Base-by-base conservation (phyloP, 2,797 vertebrate genomes). In the Alauda arvensis region DNA sequence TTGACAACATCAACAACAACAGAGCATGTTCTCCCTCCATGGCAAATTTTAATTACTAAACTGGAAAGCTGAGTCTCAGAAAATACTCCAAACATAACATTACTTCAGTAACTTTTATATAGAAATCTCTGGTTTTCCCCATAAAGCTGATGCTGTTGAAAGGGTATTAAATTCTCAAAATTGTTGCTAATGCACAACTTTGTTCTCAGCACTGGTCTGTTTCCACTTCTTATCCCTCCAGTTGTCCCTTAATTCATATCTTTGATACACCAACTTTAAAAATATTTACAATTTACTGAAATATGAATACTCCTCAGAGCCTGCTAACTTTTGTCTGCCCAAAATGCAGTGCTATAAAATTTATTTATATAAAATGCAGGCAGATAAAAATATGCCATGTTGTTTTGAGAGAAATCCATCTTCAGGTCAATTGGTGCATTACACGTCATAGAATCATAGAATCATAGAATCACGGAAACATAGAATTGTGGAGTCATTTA, bases 1-100 rank as follows among this genome's bases (percentile, higher is more conserved):
- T 33, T 91, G 48, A 69, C 20, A 59, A 18, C n/a, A 83, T 31
- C 61, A 83, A 17, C 33, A 83, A 56, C 56, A 82, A 63, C 51
- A 71, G 72, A 88, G 7, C 12, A 68, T 66, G 14, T 75, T 85
- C 77, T 85, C 31, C 18, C 66, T 91, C 48, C 2, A 19, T 79
- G 29, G n/a, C 12, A 85, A 93, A 89, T 85, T 85, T 78, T 75
- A 85, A 72, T 91, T 90, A 67, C 55, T 55, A 28, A 6, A 23
- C 34, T 65, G 71, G 66, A 92, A 87, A 57, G 40, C 21, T 16
- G n/a, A 72, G 40, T 83, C 80, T 62, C 82, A 90, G 60, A 88
- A 90, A 88, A 87, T 49, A 31, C 24, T 55, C 59, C 55, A 75
- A 85, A 91, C 21, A 60, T n/a, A 65, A 25, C 34, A 80, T 39